Base-by-base conservation (phyloP, 30 jellyfish, hydroid and myxozoan genomes). In the Aurelia sp. region DNA sequence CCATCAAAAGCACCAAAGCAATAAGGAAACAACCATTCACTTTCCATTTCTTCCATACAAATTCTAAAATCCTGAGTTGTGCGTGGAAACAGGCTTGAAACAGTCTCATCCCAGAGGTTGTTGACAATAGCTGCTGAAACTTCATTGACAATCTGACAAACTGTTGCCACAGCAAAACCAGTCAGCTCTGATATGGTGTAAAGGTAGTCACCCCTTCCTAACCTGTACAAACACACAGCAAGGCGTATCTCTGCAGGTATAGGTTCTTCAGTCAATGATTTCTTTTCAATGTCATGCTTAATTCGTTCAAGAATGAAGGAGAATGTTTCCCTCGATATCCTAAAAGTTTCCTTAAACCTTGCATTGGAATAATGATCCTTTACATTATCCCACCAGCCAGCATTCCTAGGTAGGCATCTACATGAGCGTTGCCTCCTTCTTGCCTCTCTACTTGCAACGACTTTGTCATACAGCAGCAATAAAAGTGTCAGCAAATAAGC, bases 151-250 rank as follows among this genome's bases (percentile, higher is more conserved):
- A 71, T 84, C 4, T 71, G 82, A 44, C 87, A 73, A 57, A 80
- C 86, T 53, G 97, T 88, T 24, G 89, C 85, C 30, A 65, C 88
- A 63, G 88, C 93, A 58, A 88, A 51, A 35, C 97, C 97, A 68
- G 81, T 63, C 84, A 80, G 51, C 41, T 79, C 97, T 77, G 81
- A 81, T 35, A 78, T 88, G 53, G 93, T 88, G 92, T 52, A 79
- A 70, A 79, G 80, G 86, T 88, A 88, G 81, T 78, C 93, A 72
- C 97, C 89, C 74, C 89, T 78, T 70, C 87, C 89, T 24, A 79
- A 90, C 31, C 84, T 77, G 70, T 71, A 80, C 78, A 88, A 31
- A 61, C 89, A 63, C 63, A 80, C 80, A 48, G 97, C 97, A 57
- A 79, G 90, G 76, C 92, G 57, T 19, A 88, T 51, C 73, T 60